phyloP scores from a whole-genome alignment of 2,888 invertebrate species.

The Eupithecia vulgata region DNA sequence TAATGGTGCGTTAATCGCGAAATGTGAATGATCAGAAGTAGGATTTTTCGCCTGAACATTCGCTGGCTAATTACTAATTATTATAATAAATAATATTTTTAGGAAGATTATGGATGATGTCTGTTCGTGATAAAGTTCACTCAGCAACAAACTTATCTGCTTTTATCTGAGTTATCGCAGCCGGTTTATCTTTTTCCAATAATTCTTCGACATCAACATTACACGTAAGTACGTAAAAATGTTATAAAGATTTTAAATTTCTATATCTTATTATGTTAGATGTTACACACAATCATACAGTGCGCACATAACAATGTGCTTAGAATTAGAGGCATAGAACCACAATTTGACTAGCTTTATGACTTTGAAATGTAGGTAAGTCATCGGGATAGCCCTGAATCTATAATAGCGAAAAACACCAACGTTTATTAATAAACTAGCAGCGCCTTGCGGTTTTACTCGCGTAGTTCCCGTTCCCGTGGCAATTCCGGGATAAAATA shows the following conservation, averaged over 20 bases:
- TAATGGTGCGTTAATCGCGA: too few species aligned
- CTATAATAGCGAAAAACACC: neutral
- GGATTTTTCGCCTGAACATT: neutral
- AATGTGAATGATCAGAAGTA: neutral
- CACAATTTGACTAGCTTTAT: too few species aligned
- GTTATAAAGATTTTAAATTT: neutral
- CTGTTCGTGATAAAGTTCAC: neutral
- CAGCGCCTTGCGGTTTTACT: too few species aligned
- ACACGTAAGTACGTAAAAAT: constrained; percentile 8
- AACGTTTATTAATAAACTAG: neutral
- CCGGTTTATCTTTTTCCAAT: constrained; percentile 12
- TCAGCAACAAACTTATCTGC: neutral
- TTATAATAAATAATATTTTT: neutral
- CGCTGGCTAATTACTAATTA: neutral
- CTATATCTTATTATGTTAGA: neutral
- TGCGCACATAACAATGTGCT: too few species aligned
- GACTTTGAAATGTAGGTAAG: too few species aligned
- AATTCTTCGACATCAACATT: constrained; percentile 3
- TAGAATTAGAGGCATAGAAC: too few species aligned
- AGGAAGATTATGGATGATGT: neutral
- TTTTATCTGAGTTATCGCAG: constrained; percentile 12
- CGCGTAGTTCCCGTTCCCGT: too few species aligned
- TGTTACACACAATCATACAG: too few species aligned
- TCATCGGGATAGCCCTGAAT: neutral
- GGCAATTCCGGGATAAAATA: too few species aligned